Evolutionary conservation across 2,888 invertebrate genomes (phyloP), one percentile per base, ranked within the genome.

Genomic region (Euclidia mi): DNA sequence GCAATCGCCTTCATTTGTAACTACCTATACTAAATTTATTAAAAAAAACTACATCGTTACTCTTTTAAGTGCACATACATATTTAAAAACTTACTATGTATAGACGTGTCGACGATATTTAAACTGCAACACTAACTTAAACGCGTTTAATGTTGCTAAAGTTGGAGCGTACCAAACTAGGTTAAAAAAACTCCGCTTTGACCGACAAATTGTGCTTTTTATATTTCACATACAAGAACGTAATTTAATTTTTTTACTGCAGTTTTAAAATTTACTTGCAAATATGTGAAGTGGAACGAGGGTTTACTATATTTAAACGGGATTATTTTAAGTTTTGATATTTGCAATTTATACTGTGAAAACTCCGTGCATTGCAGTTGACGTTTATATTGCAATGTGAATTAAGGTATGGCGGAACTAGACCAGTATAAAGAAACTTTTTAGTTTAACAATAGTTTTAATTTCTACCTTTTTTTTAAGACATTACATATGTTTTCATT

Each of bases 151-250:
- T 41, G 50, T 58, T 45, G 42, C 37, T 41, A 41, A 46, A 53
- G 41, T 46, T 41, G 20, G 15, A 44, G 44, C 25, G 51, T 44
- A 38, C 20, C 12, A 34, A 71, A 71, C 71, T 71, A 52, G 71
- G 67, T 71, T 71, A 71, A 71, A 72, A 60, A 74, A 71, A 66
- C 52, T 61, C 53, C 18, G 56, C 46, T 74, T 62, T 66, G 62
- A 66, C 71, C 17, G 34, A 67, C 55, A 65, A 74, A 66, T 56
- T 41, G 44, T 37, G n/a, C 12, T 62, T 74, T 70, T 70, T 45
- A 62, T 37, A 50, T 61, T 29, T 15, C 47, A 48, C 20, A 17
- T 29, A 38, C 47, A 34, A 28, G 14, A 56, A 45, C 43, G 40
- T 40, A 18, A 38, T 70, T 56, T 25, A 44, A 57, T 45, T 28